Base-by-base conservation (phyloP, 2,888 invertebrate species). In the Teinopalpus imperialis region DNA sequence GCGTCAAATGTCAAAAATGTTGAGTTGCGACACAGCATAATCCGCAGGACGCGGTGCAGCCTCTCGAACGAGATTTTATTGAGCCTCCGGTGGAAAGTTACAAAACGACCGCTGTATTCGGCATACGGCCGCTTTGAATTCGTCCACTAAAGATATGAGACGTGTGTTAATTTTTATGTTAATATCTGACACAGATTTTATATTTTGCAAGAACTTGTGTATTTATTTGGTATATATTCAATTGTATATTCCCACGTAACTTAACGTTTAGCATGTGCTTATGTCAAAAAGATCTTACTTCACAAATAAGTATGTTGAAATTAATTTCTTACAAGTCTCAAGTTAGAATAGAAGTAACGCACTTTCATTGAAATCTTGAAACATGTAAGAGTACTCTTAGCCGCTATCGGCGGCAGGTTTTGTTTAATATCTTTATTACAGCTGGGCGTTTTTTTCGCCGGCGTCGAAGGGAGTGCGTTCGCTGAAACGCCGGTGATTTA, bases 401-500 rank as follows among this genome's bases (percentile, higher is more conserved):
- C 16, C 16, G 16, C 2, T 2, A 16, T 16, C 16, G 16, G 34
- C 9, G 34, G 20, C 34, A 20, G 21, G 34, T 34, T 34, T 34
- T 34, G 7, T 32, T 2, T 2, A n/a, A 27, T n/a, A 6, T 6
- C 39, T 29, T 16, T 21, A 26, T 13, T n/a, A 21, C 7, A 1
- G 20, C 18, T 8, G 29, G 29, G 8, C 8, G 27, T 27, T 37
- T 50, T 43, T 37, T 50, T 43, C 42, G 40, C 44, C 40, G 35
- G 24, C 14, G 36, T 35, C 47, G 54, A 49, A 49, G 50, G 26
- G 46, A 54, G 43, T 36, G 53, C 51, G 51, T 49, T 49, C 52
- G 47, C 43, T 51, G 43, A 50, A 51, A 50, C 47, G 53, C 49
- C 30, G 29, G 47, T 57, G 56, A 58, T 56, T 54, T 59, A 57